Evolutionary conservation across 2,888 invertebrate genomes (phyloP).

Genomic region (Psylliodes chrysocephalus): DNA sequence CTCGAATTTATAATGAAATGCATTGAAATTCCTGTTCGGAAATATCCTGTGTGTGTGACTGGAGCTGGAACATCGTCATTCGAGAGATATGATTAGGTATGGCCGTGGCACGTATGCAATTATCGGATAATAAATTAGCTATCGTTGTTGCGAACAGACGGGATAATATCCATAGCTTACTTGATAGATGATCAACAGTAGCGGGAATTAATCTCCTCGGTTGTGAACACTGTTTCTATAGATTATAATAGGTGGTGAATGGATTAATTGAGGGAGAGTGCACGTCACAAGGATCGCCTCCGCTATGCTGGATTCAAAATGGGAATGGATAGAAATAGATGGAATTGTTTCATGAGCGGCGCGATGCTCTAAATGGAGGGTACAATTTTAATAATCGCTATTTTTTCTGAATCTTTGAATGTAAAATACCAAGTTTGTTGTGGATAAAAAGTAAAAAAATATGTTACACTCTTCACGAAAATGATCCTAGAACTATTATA

Average conservation of each 20-base stretch:
- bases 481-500: too few species aligned
- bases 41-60: constrained; percentile 31
- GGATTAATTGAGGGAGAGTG: constrained; percentile 34
- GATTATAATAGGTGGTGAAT: constrained; percentile 40
- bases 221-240: constrained; percentile 38
- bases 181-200: constrained; percentile 45
- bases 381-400: too few species aligned
- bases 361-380: too few species aligned
- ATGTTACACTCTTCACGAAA: too few species aligned
- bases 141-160: constrained; percentile 46
- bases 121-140: constrained; percentile 49
- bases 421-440: too few species aligned
- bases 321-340: constrained; percentile 27
- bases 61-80: constrained; percentile 32
- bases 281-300: constrained; percentile 13
- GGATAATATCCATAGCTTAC: constrained; percentile 41
- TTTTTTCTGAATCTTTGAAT: too few species aligned
- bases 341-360: too few species aligned
- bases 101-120: constrained; percentile 50
- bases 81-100: constrained; percentile 42
- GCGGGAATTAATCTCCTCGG: constrained; percentile 39
- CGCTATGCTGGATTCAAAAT: constrained; percentile 22
- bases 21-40: constrained; percentile 24
- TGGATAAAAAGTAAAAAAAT: too few species aligned
- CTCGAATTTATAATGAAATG: constrained; percentile 16